A percentile compares a stretch with the other conserved stretches of the same genome.
Evolutionary conservation across 2,888 invertebrate species (phyloP).

Genomic region (Steinernema carpocapsae): DNA sequence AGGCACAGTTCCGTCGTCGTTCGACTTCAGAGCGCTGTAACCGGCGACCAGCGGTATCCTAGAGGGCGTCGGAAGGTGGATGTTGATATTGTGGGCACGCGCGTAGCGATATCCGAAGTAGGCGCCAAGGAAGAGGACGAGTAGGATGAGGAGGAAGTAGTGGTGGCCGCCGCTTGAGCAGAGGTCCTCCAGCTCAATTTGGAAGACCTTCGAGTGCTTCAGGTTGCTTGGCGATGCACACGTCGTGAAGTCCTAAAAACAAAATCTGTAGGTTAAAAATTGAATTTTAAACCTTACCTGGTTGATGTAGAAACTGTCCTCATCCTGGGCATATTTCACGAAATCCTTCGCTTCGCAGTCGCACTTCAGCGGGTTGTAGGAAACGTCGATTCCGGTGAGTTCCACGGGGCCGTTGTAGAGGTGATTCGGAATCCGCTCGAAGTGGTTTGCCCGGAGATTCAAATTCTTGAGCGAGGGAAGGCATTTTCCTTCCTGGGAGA

Average conservation of each 20-base stretch:
- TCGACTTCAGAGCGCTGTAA: slow-evolving; percentile 40
- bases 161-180: slow-evolving; percentile 37
- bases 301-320: slow-evolving; percentile 50
- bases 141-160: slow-evolving; percentile 39
- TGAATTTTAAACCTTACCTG: slow-evolving; percentile 44
- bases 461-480: not conserved
- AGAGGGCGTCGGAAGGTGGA: slow-evolving; percentile 22
- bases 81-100: slow-evolving; percentile 21
- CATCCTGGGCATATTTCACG: slow-evolving; percentile 46
- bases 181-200: slow-evolving; percentile 33
- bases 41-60: slow-evolving; percentile 39
- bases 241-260: slow-evolving; percentile 46
- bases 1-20: slow-evolving; percentile 34
- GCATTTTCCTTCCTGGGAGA: not conserved
- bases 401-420: slow-evolving; percentile 52
- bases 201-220: slow-evolving; percentile 44
- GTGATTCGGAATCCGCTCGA: slow-evolving; percentile 46
- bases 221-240: slow-evolving; percentile 46
- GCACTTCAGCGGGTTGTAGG: slow-evolving; percentile 54
- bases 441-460: slow-evolving; percentile 47
- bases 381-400: slow-evolving; percentile 50
- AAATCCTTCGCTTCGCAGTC: slow-evolving; percentile 48
- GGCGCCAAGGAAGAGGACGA: slow-evolving; percentile 37
- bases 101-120: slow-evolving; percentile 30
- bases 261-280: not conserved